A percentile compares a stretch with the other conserved stretches of the same genome.
These are phyloP conservation scores for Pelvicachromis taeniatus DNA, from an alignment of 2,113 vertebrate species.

Conservation along the genomic window DNA sequence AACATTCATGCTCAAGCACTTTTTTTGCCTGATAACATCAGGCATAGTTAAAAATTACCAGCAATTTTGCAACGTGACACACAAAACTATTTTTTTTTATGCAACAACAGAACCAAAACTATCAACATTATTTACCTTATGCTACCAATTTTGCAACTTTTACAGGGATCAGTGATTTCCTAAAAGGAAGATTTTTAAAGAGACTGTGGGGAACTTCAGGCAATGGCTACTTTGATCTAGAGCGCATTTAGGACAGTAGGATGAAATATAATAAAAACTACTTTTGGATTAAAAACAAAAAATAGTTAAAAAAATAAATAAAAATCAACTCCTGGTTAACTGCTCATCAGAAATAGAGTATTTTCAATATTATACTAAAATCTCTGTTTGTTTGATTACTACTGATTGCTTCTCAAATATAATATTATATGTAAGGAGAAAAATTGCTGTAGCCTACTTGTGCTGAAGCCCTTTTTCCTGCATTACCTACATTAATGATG, in stretches of 20 bases:
- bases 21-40: not conserved
- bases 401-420: not conserved
- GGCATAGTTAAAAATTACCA: not conserved
- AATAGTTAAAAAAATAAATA: not conserved
- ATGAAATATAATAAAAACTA: not conserved
- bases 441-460: not conserved
- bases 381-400: not conserved
- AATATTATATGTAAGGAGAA: not conserved
- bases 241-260: not conserved
- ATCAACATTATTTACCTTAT: not conserved
- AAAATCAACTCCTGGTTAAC: not conserved
- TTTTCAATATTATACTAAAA: not conserved
- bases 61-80: not conserved
- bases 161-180: not conserved
- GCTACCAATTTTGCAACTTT: not conserved
- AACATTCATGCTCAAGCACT: not conserved
- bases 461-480: not conserved
- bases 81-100: not conserved
- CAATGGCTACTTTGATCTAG: not conserved
- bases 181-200: not conserved
- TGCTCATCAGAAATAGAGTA: not conserved
- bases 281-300: not conserved
- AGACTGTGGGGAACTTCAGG: not conserved
- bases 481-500: not conserved
- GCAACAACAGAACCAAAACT: not conserved